Evolutionary conservation across 2,888 invertebrate genomes (phyloP), one percentile per base, ranked within the genome.

Genomic region (Xylocampa areola): DNA sequence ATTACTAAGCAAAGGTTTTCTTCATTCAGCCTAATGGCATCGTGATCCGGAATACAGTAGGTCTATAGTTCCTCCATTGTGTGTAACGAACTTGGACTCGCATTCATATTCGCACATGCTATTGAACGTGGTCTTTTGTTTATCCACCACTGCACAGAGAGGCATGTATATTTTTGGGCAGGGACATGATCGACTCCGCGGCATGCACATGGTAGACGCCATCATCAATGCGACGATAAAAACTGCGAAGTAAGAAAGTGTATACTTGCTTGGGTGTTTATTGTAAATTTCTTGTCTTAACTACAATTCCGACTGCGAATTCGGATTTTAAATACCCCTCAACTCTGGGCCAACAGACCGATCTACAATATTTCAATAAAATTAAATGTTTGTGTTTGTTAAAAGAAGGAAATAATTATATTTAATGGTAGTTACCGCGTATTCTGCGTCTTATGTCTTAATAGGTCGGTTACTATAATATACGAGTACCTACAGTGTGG

Each of bases 21-120:
- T 21, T 11, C 10, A 21, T 36, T 21, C 8, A 29, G 19, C 10
- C 13, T 60, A 23, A 6, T 30, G 0, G 35, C 73, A 74, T 14
- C 17, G 30, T 1, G 33, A 45, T 29, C 58, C 75, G 1, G 16
- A 21, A 4, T 3, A 40, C 8, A 75, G 13, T 29, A 73, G 6
- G 14, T 35, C 6, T 19, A 44, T 50, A n/a, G 19, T 16, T n/a
- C 58, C 60, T 19, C 75, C 75, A 14, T 49, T 27, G 8, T 25
- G 13, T 1, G 3, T 29, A n/a, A 60, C 47, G 47, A 49, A 72
- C 0, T 77, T 61, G 0, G 73, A 70, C 1, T 78, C 64, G 72
- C 94, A 94, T 0, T 86, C 23, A 55, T 88, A 90, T 59, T 90
- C 88, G 77, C 94, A 94, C 2, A 37, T 37, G 66, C 86, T 94